phyloP scores from a whole-genome alignment of 2,797 vertebrate species.

The Sebastiscus albofasciatus region DNA sequence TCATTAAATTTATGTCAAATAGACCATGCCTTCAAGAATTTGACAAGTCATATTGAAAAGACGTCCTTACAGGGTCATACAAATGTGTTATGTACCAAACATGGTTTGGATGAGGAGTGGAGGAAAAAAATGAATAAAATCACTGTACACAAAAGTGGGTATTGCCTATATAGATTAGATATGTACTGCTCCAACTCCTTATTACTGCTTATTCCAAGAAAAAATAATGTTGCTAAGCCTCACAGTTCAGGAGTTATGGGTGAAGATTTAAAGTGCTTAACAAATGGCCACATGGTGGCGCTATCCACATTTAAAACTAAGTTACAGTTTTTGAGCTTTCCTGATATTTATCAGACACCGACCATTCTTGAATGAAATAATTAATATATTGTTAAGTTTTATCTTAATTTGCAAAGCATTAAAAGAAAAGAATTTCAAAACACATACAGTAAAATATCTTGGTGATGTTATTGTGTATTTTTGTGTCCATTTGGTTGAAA shows the following conservation, averaged over 20 bases:
- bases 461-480: neutral
- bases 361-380: neutral
- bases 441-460: neutral
- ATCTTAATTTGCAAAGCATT: neutral
- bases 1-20: neutral
- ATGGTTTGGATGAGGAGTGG: neutral
- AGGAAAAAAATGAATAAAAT: neutral
- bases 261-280: neutral
- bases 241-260: neutral
- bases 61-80: neutral
- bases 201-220: neutral
- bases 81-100: neutral
- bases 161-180: neutral
- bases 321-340: neutral
- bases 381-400: neutral
- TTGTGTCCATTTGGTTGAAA: neutral
- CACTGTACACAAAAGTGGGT: neutral
- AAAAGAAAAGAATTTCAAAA: neutral
- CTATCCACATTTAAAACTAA: neutral
- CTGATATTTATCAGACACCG: neutral
- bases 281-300: constrained; percentile 44
- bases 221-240: neutral
- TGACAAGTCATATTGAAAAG: neutral
- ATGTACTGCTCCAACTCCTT: neutral
- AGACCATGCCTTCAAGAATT: neutral